Percentiles rank a stretch among this genome's conserved stretches.
phyloP scores from a whole-genome alignment of 1,140 invertebrate genomes.

The Trichonephila clavipes region DNA sequence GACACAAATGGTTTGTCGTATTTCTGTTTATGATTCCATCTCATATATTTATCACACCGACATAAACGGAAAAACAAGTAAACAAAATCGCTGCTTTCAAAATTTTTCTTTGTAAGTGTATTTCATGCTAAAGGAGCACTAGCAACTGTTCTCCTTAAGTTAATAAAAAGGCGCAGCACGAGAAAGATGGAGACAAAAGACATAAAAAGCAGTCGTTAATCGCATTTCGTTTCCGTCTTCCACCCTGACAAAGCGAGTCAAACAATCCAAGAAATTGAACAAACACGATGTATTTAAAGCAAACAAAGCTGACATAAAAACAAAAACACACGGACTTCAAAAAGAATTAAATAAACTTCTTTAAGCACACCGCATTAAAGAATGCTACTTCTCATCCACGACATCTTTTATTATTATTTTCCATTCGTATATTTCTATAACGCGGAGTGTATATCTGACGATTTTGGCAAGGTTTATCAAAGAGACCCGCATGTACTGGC shows the following conservation, averaged over 20 bases:
- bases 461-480: constrained; percentile 51
- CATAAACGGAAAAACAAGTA: not conserved
- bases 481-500: constrained; percentile 9
- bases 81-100: not conserved
- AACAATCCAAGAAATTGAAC: constrained; percentile 23
- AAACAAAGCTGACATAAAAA: constrained; percentile 25
- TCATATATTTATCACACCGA: not conserved
- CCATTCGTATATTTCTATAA: not conserved
- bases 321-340: not conserved
- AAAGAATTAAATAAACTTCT: constrained; percentile 26
- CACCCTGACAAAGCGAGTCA: not conserved
- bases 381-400: not conserved
- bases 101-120: not conserved
- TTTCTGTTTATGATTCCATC: not conserved
- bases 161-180: not conserved
- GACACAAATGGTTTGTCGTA: not conserved
- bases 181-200: not conserved
- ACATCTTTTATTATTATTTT: not conserved
- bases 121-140: not conserved
- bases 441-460: not conserved
- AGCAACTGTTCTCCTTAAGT: not conserved
- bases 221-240: not conserved
- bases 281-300: not conserved
- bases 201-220: not conserved
- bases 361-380: not conserved